Evolutionary conservation across 2,888 invertebrate species (phyloP), one percentile per base, ranked within the genome.

Genomic region (Nomada lathburiana): DNA sequence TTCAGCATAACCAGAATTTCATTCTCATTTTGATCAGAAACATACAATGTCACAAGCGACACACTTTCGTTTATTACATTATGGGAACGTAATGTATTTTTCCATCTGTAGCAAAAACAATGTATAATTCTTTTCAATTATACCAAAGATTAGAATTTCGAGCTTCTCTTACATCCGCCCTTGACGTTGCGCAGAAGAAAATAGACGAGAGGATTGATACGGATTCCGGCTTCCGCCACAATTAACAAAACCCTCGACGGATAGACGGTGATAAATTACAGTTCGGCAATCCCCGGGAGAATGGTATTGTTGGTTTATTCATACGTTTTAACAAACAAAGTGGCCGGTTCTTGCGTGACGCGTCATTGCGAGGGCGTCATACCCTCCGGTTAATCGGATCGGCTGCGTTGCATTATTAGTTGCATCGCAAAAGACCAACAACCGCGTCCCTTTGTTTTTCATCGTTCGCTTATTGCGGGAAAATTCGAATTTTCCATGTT

Each of bases 271-370:
- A 89, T 81, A 81, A 88, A 89, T 89, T 84, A 74, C 72, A 63
- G 73, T 72, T 82, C 64, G 74, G 67, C 42, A 42, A 57, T 44
- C 62, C 62, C 42, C 59, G 52, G 3, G 73, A 77, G 81, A 76
- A 80, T 47, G 80, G 67, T 76, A 59, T 73, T 68, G 84, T 64
- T 82, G 80, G 78, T 88, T 88, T 83, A 87, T 89, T 86, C 89
- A 87, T 86, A 79, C 79, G 83, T 84, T 86, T 86, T 83, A 72
- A 80, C 81, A 83, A 83, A 88, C 84, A 82, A 88, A 89, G 89
- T 85, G 84, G 80, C 53, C 77, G 78, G n/a, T 7, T 69, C 72
- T 69, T 75, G 50, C 68, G 83, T 72, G 74, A 81, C 79, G 73
- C 82, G 87, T 88, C 84, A 82, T 82, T n/a, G n/a, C n/a, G n/a